Base-by-base conservation (phyloP, 2,113 vertebrate species). In the Lycocorax pyrrhopterus region DNA sequence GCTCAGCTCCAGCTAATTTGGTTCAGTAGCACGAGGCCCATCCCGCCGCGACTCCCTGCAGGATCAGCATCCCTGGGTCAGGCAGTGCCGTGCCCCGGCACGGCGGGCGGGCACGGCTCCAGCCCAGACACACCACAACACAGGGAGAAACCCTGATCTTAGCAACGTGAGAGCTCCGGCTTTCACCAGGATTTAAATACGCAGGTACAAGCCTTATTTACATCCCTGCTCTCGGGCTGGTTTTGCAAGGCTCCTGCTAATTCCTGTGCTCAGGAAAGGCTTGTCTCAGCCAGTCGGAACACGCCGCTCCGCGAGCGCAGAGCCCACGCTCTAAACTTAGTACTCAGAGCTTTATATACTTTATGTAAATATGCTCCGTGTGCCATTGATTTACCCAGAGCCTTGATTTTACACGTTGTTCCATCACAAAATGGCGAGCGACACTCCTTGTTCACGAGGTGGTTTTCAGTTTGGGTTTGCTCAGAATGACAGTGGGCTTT, bases 311-410 rank as follows among this genome's bases (percentile, higher is more conserved):
- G 82, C 46, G 41, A 85, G 95, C 37, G 2, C 78, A 66, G 79
- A 76, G 90, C 82, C 83, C 69, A 22, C 20, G 79, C 94, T 94
- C 95, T 62, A 96, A 88, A 94, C 95, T 94, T 88, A 84, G 96
- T 43, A 12, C 94, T 88, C 92, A 22, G 71, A 47, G 18, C 96
- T 97, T 92, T 90, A 69, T 85, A 93, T 69, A 85, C 85, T 90
- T 79, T 13, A 88, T 94, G 96, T 73, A 93, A 96, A 95, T 94
- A 80, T 4, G 83, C 95, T 89, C 76, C 59, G 33, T 80, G 88
- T 86, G 95, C 92, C 94, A 83, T 20, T 56, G 92, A 93, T 93
- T 90, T 88, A 87, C 17, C 62, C 92, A 30, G 29, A 86, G 92
- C 83, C 76, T 30, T 1, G 59, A 7, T 49, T 84, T 52, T 33